A percentile compares a stretch with the other conserved stretches of the same genome.
phyloP scores from a whole-genome alignment of 2,113 vertebrate genomes.

The Hassar affinis region DNA sequence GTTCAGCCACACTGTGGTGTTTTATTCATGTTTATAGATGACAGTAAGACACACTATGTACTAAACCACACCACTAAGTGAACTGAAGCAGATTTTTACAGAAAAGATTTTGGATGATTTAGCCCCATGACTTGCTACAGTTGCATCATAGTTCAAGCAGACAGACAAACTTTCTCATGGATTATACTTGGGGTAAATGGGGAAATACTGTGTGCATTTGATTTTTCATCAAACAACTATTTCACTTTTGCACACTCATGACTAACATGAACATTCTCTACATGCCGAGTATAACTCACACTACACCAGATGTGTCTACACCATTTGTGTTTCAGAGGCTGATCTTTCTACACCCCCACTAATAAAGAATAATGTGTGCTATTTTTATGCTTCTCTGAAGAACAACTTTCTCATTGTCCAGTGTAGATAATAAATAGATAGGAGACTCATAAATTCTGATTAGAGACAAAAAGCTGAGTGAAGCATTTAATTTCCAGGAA shows the following conservation, averaged over 20 bases:
- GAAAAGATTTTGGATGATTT: not conserved
- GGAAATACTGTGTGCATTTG: not conserved
- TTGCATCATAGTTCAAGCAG: too few species aligned
- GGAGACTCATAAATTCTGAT: conserved; percentile 47
- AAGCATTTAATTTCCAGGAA: conserved; percentile 32
- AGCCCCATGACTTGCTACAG: too few species aligned
- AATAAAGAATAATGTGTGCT: conserved; percentile 55
- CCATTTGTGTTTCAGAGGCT: conserved; percentile 28
- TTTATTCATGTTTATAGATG: not conserved
- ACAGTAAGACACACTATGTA: not conserved
- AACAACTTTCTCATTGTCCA: conserved; percentile 32
- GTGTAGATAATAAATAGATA: conserved; percentile 24
- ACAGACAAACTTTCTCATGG: too few species aligned
- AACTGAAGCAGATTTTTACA: not conserved
- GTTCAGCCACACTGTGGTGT: not conserved
- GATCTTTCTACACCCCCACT: conserved; percentile 50
- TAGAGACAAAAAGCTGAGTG: too few species aligned
- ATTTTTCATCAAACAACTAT: not conserved
- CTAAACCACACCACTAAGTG: not conserved
- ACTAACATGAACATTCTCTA: not conserved
- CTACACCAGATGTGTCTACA: conserved; percentile 36
- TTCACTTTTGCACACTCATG: not conserved
- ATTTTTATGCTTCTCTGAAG: conserved; percentile 45
- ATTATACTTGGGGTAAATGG: too few species aligned
- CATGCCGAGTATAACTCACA: conserved; percentile 20